These are phyloP conservation scores for Agriopis aurantiaria DNA, from an alignment of 2,888 invertebrate genomes.

Conservation along the genomic window DNA sequence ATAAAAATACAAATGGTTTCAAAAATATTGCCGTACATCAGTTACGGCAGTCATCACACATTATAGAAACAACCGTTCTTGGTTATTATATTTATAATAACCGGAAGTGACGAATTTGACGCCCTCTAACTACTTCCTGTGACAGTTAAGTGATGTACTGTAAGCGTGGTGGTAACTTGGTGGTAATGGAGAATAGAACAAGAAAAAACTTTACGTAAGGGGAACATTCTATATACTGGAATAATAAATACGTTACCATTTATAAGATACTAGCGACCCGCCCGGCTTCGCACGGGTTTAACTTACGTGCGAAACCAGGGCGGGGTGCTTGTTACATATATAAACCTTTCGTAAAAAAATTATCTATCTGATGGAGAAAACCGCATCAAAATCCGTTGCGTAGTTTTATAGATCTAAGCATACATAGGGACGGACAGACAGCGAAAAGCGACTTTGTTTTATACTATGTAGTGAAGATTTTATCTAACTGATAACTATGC, in stretches of 20 bases:
- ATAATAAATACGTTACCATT: not conserved
- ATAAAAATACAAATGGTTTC: too few species aligned
- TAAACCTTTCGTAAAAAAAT: too few species aligned
- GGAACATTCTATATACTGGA: not conserved
- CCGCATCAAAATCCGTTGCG: too few species aligned
- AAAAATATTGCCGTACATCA: not conserved
- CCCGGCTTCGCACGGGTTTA: too few species aligned
- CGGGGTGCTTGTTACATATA: too few species aligned
- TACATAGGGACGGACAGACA: too few species aligned
- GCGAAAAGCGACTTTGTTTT: too few species aligned
- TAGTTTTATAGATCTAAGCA: too few species aligned
- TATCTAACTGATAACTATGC: not conserved
- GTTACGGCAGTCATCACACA: constrained; percentile 27
- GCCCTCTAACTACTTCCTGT: constrained; percentile 69
- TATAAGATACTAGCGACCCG: too few species aligned
- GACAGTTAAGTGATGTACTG: constrained; percentile 60
- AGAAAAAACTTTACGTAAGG: constrained; percentile 17
- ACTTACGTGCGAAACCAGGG: too few species aligned
- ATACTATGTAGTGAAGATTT: too few species aligned
- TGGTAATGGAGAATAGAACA: constrained; percentile 2
- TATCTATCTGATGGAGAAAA: too few species aligned
- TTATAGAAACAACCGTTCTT: constrained; percentile 35
- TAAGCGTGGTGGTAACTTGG: constrained; percentile 43
- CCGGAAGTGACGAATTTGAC: constrained; percentile 63
- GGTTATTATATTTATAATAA: constrained; percentile 58